A percentile compares a stretch with the other conserved stretches of the same genome.
phyloP scores from a whole-genome alignment of 2,888 invertebrate genomes.

The Brenthis daphne region DNA sequence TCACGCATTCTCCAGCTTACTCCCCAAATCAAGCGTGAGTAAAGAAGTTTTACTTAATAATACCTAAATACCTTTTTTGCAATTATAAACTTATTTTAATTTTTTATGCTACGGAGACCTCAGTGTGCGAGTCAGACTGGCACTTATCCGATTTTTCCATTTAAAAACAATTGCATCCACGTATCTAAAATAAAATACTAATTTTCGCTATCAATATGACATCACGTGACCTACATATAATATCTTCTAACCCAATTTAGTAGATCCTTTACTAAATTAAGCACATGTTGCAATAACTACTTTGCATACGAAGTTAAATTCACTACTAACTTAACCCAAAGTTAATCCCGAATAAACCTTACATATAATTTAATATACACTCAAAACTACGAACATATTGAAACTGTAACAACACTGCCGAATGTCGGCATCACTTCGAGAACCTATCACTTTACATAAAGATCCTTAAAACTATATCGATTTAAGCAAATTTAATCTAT shows the following conservation, averaged over 20 bases:
- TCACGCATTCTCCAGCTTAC: no score
- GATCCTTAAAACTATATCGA: neutral
- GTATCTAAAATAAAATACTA: no score
- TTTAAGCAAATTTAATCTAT: constrained; percentile 15
- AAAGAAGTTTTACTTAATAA: no score
- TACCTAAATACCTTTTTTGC: no score
- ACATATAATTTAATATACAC: constrained; percentile 42
- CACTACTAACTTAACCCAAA: constrained; percentile 36
- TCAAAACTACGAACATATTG: constrained; percentile 43
- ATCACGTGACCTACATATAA: neutral
- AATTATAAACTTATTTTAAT: no score
- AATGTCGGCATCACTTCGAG: constrained; percentile 40
- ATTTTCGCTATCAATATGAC: neutral
- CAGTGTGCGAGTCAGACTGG: no score
- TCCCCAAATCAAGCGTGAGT: no score
- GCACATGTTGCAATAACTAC: constrained; percentile 34
- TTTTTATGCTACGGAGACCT: no score
- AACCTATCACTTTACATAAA: neutral
- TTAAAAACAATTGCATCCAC: no score
- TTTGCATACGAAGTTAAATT: constrained; percentile 37
- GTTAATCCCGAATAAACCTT: constrained; percentile 39
- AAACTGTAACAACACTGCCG: constrained; percentile 38
- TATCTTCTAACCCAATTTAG: constrained; percentile 11
- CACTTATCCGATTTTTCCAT: no score
- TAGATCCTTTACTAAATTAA: constrained; percentile 25